Base-by-base conservation (phyloP, 2,113 vertebrate genomes). In the Dasyprocta punctata region DNA sequence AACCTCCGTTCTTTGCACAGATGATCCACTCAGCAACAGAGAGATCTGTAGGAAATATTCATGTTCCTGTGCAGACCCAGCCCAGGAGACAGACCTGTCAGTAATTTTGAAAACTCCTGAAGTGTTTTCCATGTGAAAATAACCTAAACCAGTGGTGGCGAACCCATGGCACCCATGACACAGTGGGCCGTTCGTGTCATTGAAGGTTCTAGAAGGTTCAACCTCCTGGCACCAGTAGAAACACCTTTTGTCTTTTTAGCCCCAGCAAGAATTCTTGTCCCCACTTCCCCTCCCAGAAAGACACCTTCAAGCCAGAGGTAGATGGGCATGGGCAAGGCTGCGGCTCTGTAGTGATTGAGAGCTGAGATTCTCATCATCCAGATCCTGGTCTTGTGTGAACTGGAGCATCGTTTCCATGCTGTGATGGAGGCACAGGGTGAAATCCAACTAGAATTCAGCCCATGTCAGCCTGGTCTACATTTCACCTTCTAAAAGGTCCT, bases 401-500 rank as follows among this genome's bases (percentile, higher is more conserved):
- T 0, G n/a, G 24, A 3, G 26, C 24, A 2, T 36, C 26, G 8
- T 33, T 44, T 10, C 9, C 33, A 61, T n/a, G 54, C 47, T 1
- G 3, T 1, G 13, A 12, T 16, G 38, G 63, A 73, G 54, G 54
- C 8, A 9, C 0, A 0, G 1, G 33, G 10, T 17, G 33, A 41
- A 77, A 9, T n/a, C 65, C 3, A 16, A n/a, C 28, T 1, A 65
- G 49, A 47, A 16, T 8, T 28, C 12, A 7, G 38, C 30, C 0
- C 30, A 10, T 44, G 58, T 22, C 5, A 38, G 38, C 58, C n/a
- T 11, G 16, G 24, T 33, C 36, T 1, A 3, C 17, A 10, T 20
- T 38, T 8, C 67, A n/a, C 36, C 17, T 69, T 19, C 36, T n/a
- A n/a, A 17, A 7, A 1, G 36, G 17, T 7, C 67, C 33, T 38